phyloP scores from a whole-genome alignment of 2,113 vertebrate species.

The Delphinus delphis region DNA sequence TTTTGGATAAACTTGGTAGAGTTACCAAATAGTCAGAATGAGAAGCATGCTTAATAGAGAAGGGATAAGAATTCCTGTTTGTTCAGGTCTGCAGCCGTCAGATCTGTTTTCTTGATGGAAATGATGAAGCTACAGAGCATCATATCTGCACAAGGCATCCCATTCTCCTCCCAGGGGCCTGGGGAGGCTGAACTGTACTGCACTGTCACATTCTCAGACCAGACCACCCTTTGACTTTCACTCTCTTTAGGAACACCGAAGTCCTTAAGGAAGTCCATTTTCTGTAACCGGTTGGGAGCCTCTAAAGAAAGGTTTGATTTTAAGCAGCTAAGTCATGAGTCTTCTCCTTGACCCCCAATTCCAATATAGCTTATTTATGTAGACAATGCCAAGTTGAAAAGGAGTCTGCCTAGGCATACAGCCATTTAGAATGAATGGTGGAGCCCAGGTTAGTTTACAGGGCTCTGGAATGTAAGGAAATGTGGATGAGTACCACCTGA shows the following conservation, averaged over 20 bases:
- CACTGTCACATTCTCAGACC: too few relatives aligned
- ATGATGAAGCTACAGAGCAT: not conserved
- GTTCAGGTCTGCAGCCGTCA: not conserved
- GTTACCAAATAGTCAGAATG: not conserved
- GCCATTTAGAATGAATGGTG: not conserved
- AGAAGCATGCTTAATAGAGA: not conserved
- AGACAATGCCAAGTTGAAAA: not conserved
- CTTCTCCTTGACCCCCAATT: not conserved
- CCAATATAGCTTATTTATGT: not conserved
- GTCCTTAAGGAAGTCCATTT: not conserved
- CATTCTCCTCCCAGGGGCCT: too few relatives aligned
- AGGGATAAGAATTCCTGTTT: not conserved
- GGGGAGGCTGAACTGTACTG: accelerated
- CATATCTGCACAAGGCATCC: too few relatives aligned
- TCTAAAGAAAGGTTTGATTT: not conserved
- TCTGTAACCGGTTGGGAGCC: not conserved
- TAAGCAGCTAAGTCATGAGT: not conserved
- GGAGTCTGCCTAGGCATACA: not conserved
- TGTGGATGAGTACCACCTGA: not conserved
- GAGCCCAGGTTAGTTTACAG: not conserved
- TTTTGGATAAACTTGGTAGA: not conserved
- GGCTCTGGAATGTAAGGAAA: not conserved
- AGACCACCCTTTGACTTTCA: not conserved
- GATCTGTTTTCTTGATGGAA: not conserved
- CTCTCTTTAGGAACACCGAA: not conserved